Evolutionary conservation across 64 coral and sea anemone species (phyloP), one percentile per base, ranked within the genome.

Genomic region (Stichodactyla helianthus): DNA sequence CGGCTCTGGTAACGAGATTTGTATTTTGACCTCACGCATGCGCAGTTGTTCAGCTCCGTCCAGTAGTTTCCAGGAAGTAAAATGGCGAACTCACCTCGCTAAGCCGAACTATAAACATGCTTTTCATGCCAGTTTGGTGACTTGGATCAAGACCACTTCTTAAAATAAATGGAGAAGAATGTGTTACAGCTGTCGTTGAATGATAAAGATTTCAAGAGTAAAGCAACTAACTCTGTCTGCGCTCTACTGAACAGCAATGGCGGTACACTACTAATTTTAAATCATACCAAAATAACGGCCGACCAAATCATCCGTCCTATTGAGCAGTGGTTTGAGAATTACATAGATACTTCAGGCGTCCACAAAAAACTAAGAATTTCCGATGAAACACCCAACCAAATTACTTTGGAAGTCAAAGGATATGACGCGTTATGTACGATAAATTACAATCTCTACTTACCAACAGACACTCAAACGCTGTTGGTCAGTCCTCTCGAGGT

Each of bases 361-460:
- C 52, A 7, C 17, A 23, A 50, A n/a, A 61, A 53, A 10, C 17
- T 86, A 12, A 86, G 9, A 70, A 35, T 51, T 51, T 64, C 27
- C 13, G 70, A 35, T 20, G 35, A 67, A 86, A 86, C 28, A 4
- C 20, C 19, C 8, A 86, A 51, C 52, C 28, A 68, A 64, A 86
- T 86, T 51, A 53, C n/a, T 86, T 86, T 86, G 0, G 56, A 61
- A 67, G 60, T 86, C 19, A 16, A 86, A 86, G 84, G 14, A 61
- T 22, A 52, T 51, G 67, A 67, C 16, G 0, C 60, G 27, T 61
- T 61, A 17, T 86, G 84, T 52, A 86, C 84, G 54, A 51, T 86
- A 35, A 86, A 86, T 86, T 86, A 67, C 84, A 64, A 86, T 8
- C 60, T 86, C 59, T 86, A 59, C 53, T 10, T 86, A 64, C 84